Base-by-base conservation (phyloP, 2,113 vertebrate genomes). In the Ptilonorhynchus violaceus region DNA sequence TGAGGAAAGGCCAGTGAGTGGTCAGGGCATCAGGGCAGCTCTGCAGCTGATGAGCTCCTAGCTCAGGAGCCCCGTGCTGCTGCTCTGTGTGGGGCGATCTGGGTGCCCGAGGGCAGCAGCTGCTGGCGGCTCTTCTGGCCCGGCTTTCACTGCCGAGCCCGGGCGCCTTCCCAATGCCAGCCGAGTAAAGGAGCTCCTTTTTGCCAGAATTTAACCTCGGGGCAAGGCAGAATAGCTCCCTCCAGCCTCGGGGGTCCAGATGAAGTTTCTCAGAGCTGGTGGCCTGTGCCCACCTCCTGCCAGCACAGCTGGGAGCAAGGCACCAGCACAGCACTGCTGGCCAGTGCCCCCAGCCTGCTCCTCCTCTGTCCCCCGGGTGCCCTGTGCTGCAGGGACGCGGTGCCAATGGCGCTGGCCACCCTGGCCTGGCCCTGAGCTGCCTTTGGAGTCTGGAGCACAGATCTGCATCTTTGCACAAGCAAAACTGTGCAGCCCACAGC, bases 311-410 rank as follows among this genome's bases (percentile, higher is more conserved):
- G 20, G 1, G 8, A 62, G 55, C 35, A 9, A 15, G 60, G 87
- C 37, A 56, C 76, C 56, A 23, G 5, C 2, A 15, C 47, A 10
- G 27, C 2, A 7, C 42, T 55, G 60, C 78, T 10, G 16, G 53
- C 67, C 31, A 25, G 46, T 49, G 83, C 33, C 50, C 7, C 11
- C 76, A 50, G 49, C 41, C 53, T 14, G 0, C 30, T 23, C 6
- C 60, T 33, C 6, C 13, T 21, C 0, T 22, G 25, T 12, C 64
- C 41, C 10, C 11, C 6, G 27, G 31, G n/a, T 24, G n/a, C 11
- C 37, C 47, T 3, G 19, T 4, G 42, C 44, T 4, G 0, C 42
- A 52, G 56, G 27, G 42, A 6, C 0, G 0, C 2, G 12, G 39
- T 2, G 35, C 42, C 5, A 2, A 7, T 20, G 37, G 37, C 22